Evolutionary conservation across 2,113 vertebrate genomes (phyloP), one percentile per base, ranked within the genome.

Genomic region (Brachypodius melanocephalos): DNA sequence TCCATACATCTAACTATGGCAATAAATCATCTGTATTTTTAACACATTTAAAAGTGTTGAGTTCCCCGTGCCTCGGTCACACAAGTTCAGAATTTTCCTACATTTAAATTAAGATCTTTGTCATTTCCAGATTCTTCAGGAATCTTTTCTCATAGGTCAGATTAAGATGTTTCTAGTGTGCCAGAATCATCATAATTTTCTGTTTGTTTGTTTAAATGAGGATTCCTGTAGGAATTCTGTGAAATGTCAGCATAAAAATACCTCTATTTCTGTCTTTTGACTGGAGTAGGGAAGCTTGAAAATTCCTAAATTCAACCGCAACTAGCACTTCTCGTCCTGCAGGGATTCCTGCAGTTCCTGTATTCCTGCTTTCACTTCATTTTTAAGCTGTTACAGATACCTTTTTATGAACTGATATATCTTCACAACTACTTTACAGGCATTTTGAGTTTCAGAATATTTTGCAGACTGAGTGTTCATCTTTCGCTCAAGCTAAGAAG

Each of bases 101-200:
- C 65, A 42, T 89, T 93, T 81, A 90, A 88, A 84, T 93, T 32
- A 57, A 93, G 59, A 63, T 63, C 26, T 89, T 78, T 95, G 90
- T 84, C 29, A 71, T 87, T 95, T 84, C 55, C 73, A 95, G 76
- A 26, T 78, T 96, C 55, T 84, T 52, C 40, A 81, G 68, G 52
- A 93, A 78, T 89, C 86, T 89, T 93, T 84, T 86, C 92, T 96
- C 92, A 71, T 9, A 95, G 88, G 72, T 77, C 92, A 93, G 80
- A 87, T 97, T 86, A 92, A 89, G 79, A 90, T 29, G 40, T 45
- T 90, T 55, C 51, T 90, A 52, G 46, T 25, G 10, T 90, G 80
- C 86, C 73, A 94, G 80, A 97, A 84, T 63, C 31, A 84, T 84
- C 21, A 73, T 71, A 13, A 34, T 78, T 58, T 78, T 87, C 78